phyloP scores from a whole-genome alignment of 2,888 invertebrate species.

The Epistrophella euchroma region DNA sequence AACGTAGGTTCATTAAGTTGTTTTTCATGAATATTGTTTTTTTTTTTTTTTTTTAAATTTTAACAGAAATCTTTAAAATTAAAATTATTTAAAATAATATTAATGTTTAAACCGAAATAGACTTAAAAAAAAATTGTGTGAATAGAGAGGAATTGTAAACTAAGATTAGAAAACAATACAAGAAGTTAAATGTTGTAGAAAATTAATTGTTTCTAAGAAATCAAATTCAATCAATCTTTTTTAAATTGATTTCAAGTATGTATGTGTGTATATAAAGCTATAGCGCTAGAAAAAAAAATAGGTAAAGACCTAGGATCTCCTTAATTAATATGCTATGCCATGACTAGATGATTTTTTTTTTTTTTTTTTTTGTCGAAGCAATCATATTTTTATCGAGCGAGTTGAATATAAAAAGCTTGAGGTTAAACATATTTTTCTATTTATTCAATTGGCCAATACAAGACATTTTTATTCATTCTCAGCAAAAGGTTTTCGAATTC shows the following conservation, averaged over 20 bases:
- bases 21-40: constrained; percentile 14
- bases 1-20: constrained; percentile 34
- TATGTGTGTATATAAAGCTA: neutral
- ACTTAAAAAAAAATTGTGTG: constrained; percentile 19
- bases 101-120: constrained; percentile 30
- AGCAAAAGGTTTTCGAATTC: too few species aligned
- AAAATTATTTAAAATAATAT: constrained; percentile 1
- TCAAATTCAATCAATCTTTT: constrained; percentile 1
- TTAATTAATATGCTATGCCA: neutral
- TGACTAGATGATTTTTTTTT: neutral
- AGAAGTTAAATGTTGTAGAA: constrained; percentile 18
- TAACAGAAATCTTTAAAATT: neutral
- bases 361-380: neutral
- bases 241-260: neutral
- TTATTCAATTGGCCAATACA: neutral
- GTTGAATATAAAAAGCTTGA: neutral
- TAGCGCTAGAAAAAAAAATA: neutral
- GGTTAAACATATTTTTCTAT: neutral
- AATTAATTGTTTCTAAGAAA: constrained; percentile 1
- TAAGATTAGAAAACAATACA: neutral
- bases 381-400: neutral
- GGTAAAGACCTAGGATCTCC: neutral
- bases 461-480: too few species aligned
- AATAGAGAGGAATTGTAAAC: constrained; percentile 21
- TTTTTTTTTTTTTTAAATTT: neutral